Base-by-base conservation (phyloP, 2,113 vertebrate species). In the Alaudala cheleensis region DNA sequence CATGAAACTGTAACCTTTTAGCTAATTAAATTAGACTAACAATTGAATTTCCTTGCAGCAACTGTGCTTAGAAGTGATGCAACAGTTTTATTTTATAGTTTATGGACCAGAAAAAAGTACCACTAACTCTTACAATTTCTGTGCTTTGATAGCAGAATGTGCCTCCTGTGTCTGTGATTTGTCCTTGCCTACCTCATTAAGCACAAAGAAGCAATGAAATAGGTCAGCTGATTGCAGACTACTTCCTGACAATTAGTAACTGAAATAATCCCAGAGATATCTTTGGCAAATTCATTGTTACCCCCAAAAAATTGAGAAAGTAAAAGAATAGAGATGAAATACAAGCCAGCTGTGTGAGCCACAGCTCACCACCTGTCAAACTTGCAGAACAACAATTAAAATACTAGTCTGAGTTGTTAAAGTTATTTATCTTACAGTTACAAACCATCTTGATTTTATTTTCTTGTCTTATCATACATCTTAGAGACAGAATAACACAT, bases 281-380 rank as follows among this genome's bases (percentile, higher is more conserved):
- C 15, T 29, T 53, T 11, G 71, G n/a, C 44, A 71, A 84, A 84
- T 44, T 60, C 18, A 67, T 17, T 54, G 28, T n/a, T 67, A 79
- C 21, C 3, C 6, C 61, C 50, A 61, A 64, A 87, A 54, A 29
- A 17, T 53, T 14, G 51, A 25, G 37, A 45, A 3, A 61, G 7
- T 24, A 69, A 33, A 83, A 65, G 6, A 77, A 69, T 0, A 76
- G 28, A 86, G 23, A 81, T 4, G 1, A 79, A 76, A 82, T 25
- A 29, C 26, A 50, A 76, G 3, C 4, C 5, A 67, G 5, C 9
- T 78, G 19, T 1, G 0, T 33, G 79, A 84, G 12, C 15, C 22
- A 73, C 22, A n/a, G 20, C 50, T 95, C 37, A 74, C 10, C 42
- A 58, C 10, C 60, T 31, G 24, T n/a, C 6, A 65, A 53, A 62